Evolutionary conservation across 1,140 invertebrate genomes (phyloP), one percentile per base, ranked within the genome.

Genomic region (Melipona quadrifasciata): DNA sequence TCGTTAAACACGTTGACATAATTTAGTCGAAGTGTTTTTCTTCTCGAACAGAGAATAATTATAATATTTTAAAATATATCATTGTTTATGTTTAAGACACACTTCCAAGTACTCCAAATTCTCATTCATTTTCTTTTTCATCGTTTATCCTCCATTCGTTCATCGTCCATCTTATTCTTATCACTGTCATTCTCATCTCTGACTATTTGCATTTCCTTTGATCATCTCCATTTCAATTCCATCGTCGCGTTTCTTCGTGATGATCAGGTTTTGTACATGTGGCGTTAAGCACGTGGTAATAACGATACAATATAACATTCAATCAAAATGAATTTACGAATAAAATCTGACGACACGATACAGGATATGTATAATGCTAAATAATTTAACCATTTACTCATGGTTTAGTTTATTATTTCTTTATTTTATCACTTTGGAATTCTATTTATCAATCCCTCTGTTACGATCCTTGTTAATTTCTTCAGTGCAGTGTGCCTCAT

Each of bases 21-120:
- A 84, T 84, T 84, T 84, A 84, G 82, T 84, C 82, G 67, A 84
- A 84, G 57, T 84, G 82, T 83, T 84, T 61, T 79, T 55, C 82
- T 71, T 84, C 76, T 84, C 82, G 76, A 71, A 61, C 55, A 71
- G 82, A 84, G 76, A 84, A 79, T 79, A 84, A 85, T 86, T 76
- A 76, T 70, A 77, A 86, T 68, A 51, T 39, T 75, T 87, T 87
- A 84, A 80, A 80, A 61, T 84, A 87, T 87, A 71, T 80, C 80
- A 64, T 78, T 79, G 27, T 80, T 79, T 64, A 86, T 73, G 80
- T 87, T 78, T 61, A 68, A 74, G 51, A 58, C 14, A 78, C 55
- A 83, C 70, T 78, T 82, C 53, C 74, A 27, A 86, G 39, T 76
- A 76, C 8, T 71, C 72, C 71, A 39, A 34, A 21, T 19, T n/a